phyloP scores from a whole-genome alignment of 2,797 vertebrate genomes.

The Diplodus puntazzo region DNA sequence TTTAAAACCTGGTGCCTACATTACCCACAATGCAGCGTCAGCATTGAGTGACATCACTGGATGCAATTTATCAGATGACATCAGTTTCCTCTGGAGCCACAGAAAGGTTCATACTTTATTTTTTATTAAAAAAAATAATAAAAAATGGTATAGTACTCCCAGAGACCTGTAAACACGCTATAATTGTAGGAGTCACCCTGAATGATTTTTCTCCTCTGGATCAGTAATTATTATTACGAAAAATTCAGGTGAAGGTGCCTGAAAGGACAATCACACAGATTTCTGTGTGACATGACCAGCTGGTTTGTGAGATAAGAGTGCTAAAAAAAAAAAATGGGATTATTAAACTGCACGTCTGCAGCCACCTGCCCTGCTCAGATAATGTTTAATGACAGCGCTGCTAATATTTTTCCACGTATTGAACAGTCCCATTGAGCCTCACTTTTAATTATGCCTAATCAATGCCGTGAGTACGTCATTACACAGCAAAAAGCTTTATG shows the following conservation, averaged over 20 bases:
- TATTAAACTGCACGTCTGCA: constrained; percentile 44
- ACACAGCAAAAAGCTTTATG: constrained; percentile 62
- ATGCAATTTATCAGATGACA: too few species aligned
- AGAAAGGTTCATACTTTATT: too few species aligned
- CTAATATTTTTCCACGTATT: constrained; percentile 79
- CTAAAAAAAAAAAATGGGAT: constrained; percentile 33
- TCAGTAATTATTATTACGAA: constrained; percentile 1
- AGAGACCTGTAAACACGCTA: too few species aligned
- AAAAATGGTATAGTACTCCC: too few species aligned
- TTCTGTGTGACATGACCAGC: constrained; percentile 33
- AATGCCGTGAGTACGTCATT: constrained; percentile 66
- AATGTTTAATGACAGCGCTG: constrained; percentile 61
- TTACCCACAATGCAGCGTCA: too few species aligned
- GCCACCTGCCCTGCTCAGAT: constrained; percentile 58
- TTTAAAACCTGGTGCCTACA: too few species aligned
- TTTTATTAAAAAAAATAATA: too few species aligned
- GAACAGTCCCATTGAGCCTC: constrained; percentile 71
- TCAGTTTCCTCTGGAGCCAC: too few species aligned
- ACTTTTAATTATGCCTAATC: constrained; percentile 80
- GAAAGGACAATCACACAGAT: constrained; percentile 13
- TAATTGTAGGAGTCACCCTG: too few species aligned
- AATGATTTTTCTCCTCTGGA: background rate
- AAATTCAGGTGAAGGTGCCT: background rate
- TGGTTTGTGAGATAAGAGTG: constrained; percentile 50
- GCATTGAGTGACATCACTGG: too few species aligned